Conservation (phyloP, 2,797 vertebrate species). For the Pangasius macronema region DNA sequence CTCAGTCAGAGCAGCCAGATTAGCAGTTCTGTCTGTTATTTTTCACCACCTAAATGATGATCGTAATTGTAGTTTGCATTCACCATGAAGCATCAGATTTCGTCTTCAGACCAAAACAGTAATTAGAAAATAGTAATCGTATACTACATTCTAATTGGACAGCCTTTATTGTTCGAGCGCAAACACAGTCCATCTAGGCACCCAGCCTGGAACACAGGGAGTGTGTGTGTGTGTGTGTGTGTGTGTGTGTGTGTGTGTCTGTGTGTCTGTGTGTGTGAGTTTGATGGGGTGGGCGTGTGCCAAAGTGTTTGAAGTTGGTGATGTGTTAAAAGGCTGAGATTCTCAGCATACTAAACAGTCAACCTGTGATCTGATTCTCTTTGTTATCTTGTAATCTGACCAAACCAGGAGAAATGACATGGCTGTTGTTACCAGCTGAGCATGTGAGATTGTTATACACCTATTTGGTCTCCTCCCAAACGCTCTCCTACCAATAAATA, state of each 20-base stretch:
- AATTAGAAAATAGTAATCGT: conserved; percentile 2
- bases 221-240: not conserved
- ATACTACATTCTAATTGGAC: not conserved
- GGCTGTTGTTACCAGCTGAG: conserved; percentile 34
- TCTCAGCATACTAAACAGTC: conserved; percentile 10
- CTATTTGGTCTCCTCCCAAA: conserved; percentile 61
- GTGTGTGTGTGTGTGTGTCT: conserved; percentile 1
- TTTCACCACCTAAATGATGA: not conserved
- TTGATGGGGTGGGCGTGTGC: not conserved
- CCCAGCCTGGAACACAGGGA: not conserved
- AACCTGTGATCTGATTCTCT: not conserved
- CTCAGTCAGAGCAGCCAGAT: not conserved
- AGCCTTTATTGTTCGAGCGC: not conserved
- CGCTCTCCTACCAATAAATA: conserved; percentile 74
- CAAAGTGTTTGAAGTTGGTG: conserved; percentile 15
- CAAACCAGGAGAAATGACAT: conserved; percentile 38
- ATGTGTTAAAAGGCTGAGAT: not conserved
- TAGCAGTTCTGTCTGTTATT: not conserved
- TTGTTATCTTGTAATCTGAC: conserved; percentile 24
- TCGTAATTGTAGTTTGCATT: conserved; percentile 7
- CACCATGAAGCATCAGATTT: not conserved
- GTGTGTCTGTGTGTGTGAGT: not conserved
- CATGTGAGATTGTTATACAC: conserved; percentile 37
- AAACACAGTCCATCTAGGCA: not conserved
- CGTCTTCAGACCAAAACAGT: not conserved